A percentile compares a stretch with the other conserved stretches of the same genome.
phyloP scores from a whole-genome alignment of 2,888 invertebrate species.

The Cacoxenus indagator region DNA sequence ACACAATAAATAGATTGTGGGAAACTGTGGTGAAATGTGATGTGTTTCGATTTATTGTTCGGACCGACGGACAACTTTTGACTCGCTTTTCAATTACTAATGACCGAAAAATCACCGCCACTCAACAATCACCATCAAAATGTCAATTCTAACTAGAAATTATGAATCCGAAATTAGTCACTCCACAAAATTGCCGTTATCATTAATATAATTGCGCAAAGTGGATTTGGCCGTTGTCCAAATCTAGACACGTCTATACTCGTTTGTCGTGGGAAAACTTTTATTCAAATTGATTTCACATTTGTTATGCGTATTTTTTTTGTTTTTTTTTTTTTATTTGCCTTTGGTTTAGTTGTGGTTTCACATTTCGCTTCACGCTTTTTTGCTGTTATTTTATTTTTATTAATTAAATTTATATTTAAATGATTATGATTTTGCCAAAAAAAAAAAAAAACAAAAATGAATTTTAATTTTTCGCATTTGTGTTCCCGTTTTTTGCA shows the following conservation, averaged over 20 bases:
- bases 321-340: conserved; percentile 32
- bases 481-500: conserved; percentile 22
- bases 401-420: conserved; percentile 62
- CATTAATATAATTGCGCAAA: conserved; percentile 43
- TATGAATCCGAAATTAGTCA: conserved; percentile 53
- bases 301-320: conserved; percentile 57
- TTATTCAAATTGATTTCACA: conserved; percentile 53
- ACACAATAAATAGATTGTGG: too few relatives aligned
- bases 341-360: not conserved
- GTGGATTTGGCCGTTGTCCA: conserved; percentile 32
- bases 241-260: not conserved
- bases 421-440: conserved; percentile 52
- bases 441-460: conserved; percentile 16
- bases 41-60: too few relatives aligned
- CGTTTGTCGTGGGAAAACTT: conserved; percentile 53
- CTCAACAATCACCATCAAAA: conserved; percentile 31
- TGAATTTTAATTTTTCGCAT: conserved; percentile 43
- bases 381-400: conserved; percentile 23
- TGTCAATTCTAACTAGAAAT: conserved; percentile 52
- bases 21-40: too few relatives aligned
- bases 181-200: conserved; percentile 26
- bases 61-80: too few relatives aligned
- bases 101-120: not conserved
- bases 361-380: conserved; percentile 28
- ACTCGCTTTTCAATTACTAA: not conserved